Percentiles rank a stretch among this genome's conserved stretches.
Evolutionary conservation across 2,113 vertebrate genomes (phyloP).

Genomic region (Halichoeres trimaculatus): DNA sequence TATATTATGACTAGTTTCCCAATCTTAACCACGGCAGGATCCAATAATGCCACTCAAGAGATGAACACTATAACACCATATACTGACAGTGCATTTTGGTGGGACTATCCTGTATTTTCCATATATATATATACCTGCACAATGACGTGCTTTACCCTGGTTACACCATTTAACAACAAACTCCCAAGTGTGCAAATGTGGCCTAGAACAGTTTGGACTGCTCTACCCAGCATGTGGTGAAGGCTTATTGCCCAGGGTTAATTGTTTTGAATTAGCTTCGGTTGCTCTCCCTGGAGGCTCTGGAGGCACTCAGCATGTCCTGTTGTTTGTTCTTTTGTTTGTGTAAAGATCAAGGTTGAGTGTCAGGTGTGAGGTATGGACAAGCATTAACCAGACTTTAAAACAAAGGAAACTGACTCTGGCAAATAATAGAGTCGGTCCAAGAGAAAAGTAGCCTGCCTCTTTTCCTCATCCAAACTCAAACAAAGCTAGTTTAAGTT

Average conservation of each 20-base stretch:
- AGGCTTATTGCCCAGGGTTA: constrained; percentile 32
- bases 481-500: too few relatives aligned
- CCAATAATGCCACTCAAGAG: too few relatives aligned
- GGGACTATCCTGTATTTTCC: background rate
- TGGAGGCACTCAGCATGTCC: background rate
- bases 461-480: too few relatives aligned
- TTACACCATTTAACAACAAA: background rate
- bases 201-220: constrained; percentile 8
- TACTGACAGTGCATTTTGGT: too few relatives aligned
- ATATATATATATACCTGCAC: background rate
- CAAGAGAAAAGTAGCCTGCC: too few relatives aligned
- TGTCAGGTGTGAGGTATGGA: background rate
- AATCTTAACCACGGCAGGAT: too few relatives aligned
- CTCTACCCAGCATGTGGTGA: constrained; percentile 20
- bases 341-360: background rate
- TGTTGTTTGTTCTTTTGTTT: constrained; percentile 10
- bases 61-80: too few relatives aligned
- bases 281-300: constrained; percentile 13
- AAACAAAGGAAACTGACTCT: background rate
- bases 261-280: constrained; percentile 45
- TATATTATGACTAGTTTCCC: too few relatives aligned
- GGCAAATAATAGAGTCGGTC: too few relatives aligned
- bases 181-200: constrained; percentile 14
- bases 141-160: background rate
- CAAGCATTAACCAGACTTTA: background rate